These are phyloP conservation scores for Myotis brandtii DNA, from an alignment of 2,113 vertebrate species.

Conservation along the genomic window DNA sequence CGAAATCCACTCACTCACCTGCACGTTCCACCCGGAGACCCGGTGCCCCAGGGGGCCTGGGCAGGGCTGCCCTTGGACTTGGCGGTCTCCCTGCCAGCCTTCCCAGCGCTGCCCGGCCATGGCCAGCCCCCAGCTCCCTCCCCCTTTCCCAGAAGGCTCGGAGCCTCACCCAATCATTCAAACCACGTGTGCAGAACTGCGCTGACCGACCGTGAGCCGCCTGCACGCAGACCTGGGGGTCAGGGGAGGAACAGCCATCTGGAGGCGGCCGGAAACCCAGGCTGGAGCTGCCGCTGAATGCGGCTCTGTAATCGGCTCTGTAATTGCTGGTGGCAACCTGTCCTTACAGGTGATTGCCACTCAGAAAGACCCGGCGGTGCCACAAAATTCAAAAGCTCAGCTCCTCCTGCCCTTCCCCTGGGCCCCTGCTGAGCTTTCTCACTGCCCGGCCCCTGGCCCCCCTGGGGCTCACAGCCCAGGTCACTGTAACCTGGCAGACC, in stretches of 20 bases:
- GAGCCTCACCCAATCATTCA: background rate
- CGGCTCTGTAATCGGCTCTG: background rate
- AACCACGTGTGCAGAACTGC: background rate
- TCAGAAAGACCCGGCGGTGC: too few relatives aligned
- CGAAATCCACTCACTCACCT: background rate
- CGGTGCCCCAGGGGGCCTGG: background rate
- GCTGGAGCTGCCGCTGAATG: background rate
- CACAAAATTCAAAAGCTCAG: background rate
- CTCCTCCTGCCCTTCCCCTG: background rate
- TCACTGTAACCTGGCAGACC: background rate
- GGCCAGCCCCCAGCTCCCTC: background rate
- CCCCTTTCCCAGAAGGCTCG: background rate
- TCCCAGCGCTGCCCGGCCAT: background rate
- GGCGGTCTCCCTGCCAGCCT: accelerated
- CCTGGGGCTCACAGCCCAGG: background rate
- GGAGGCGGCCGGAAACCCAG: background rate
- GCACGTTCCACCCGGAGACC: background rate
- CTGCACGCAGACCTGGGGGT: background rate
- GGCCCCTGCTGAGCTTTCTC: background rate
- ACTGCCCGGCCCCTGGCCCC: background rate
- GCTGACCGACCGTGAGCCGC: background rate
- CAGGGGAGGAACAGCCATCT: background rate
- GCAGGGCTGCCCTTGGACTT: background rate
- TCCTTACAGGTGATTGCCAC: background rate
- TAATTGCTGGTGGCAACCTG: background rate